Conservation (phyloP, 1,140 invertebrate species). For the Ceratoteleas bidentatus region DNA sequence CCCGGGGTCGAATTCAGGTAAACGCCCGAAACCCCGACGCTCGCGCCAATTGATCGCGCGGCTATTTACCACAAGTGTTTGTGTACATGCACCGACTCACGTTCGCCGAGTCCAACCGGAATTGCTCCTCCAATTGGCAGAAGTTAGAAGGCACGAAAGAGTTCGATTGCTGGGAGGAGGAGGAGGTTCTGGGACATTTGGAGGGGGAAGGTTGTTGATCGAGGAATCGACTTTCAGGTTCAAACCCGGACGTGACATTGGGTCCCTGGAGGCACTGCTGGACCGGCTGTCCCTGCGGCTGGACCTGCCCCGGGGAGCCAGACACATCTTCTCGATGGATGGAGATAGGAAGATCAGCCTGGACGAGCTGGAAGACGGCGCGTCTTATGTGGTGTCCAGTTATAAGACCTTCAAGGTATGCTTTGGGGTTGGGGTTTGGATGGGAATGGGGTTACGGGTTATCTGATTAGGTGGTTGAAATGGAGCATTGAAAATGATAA, state of each 20-base stretch:
- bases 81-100: not conserved
- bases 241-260: conserved; percentile 92
- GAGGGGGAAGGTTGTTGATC: not conserved
- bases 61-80: conserved; percentile 36
- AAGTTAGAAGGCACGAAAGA: too few relatives aligned
- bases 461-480: not conserved
- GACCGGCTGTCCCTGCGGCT: conserved; percentile 91
- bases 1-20: conserved; percentile 92
- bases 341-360: conserved; percentile 91
- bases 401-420: conserved; percentile 95
- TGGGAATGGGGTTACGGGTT: not conserved
- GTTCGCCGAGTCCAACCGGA: not conserved
- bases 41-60: conserved; percentile 34
- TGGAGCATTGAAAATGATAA: not conserved
- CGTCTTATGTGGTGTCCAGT: conserved; percentile 94
- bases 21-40: conserved; percentile 16
- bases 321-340: conserved; percentile 95
- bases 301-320: conserved; percentile 90
- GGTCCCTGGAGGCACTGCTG: conserved; percentile 91
- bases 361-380: conserved; percentile 93
- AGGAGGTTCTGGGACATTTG: not conserved
- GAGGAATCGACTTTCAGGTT: conserved; percentile 80
- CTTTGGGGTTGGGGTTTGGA: not conserved
- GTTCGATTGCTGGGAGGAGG: too few relatives aligned
- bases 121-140: not conserved